Conservation (phyloP, 1,140 invertebrate species). For the Batillaria attramentaria region DNA sequence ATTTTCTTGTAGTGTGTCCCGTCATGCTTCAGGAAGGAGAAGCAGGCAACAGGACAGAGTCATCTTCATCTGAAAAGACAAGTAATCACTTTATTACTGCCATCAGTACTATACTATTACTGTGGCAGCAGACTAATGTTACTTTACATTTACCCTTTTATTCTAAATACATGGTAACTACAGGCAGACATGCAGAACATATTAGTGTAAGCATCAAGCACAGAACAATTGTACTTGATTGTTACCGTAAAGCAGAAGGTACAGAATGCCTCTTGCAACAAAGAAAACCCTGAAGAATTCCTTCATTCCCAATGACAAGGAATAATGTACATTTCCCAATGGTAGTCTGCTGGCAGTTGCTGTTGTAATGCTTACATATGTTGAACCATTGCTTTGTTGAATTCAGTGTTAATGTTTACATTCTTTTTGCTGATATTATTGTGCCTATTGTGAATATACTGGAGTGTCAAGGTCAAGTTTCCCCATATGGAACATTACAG, state of each 20-base stretch:
- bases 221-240: background rate
- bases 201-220: background rate
- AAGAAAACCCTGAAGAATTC: no score
- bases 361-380: no score
- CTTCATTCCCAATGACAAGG: no score
- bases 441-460: background rate
- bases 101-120: no score
- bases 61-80: conserved; percentile 26
- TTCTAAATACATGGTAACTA: background rate
- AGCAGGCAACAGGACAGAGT: conserved; percentile 19
- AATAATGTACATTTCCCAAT: no score
- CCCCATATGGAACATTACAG: no score
- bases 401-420: background rate
- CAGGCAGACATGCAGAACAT: background rate
- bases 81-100: background rate
- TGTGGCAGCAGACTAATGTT: background rate
- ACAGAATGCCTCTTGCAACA: no score
- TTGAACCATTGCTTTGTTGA: no score
- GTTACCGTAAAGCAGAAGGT: no score
- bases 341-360: no score
- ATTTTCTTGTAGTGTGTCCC: no score
- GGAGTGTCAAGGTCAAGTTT: background rate
- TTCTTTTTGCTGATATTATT: background rate
- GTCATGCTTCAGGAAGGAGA: background rate
- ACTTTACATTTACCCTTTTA: background rate